These are phyloP conservation scores for Euschistus heros DNA, from an alignment of 1,140 invertebrate genomes.

Conservation along the genomic window DNA sequence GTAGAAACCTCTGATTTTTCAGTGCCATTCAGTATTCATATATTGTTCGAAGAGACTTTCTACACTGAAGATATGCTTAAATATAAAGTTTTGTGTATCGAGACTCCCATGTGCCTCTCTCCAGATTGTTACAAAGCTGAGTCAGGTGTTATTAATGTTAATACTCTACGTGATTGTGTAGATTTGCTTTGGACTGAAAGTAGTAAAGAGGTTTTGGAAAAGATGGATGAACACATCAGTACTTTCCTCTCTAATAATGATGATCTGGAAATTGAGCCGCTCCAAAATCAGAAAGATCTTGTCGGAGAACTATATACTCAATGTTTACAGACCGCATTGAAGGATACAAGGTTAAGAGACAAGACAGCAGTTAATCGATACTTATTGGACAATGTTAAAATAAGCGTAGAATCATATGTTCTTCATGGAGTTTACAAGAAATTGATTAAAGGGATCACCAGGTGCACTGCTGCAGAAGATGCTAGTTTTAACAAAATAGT, in stretches of 20 bases:
- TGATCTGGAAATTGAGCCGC: constrained; percentile 38
- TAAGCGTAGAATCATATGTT: constrained; percentile 66
- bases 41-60: constrained; percentile 77
- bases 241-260: constrained; percentile 42
- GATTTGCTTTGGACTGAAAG: constrained; percentile 65
- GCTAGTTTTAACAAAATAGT: constrained; percentile 68
- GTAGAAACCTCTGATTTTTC: constrained; percentile 39
- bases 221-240: constrained; percentile 41
- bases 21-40: constrained; percentile 42
- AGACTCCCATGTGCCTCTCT: constrained; percentile 47
- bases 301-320: constrained; percentile 55
- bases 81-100: constrained; percentile 70
- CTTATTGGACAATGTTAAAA: constrained; percentile 51
- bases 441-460: constrained; percentile 55
- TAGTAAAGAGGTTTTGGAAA: constrained; percentile 52
- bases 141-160: constrained; percentile 39
- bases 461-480: constrained; percentile 53
- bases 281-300: constrained; percentile 47
- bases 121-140: constrained; percentile 35
- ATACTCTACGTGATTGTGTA: constrained; percentile 61
- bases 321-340: constrained; percentile 54
- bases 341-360: constrained; percentile 48
- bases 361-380: constrained; percentile 46
- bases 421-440: constrained; percentile 58
- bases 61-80: constrained; percentile 61